Base-by-base conservation (phyloP, 2,888 invertebrate species). In the Andrena trimmerana region DNA sequence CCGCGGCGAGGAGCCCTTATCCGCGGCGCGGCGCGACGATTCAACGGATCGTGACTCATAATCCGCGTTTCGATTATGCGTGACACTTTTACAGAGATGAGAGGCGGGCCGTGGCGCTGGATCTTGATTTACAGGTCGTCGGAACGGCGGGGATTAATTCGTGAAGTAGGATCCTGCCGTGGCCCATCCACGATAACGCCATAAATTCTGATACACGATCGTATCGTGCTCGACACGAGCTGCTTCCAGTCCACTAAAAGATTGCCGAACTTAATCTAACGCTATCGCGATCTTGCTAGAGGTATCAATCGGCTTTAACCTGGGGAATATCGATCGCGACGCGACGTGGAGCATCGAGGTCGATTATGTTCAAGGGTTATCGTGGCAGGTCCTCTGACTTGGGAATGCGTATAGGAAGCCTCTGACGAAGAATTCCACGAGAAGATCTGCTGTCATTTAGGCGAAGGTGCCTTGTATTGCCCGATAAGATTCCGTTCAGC, bases 1-100 rank as follows among this genome's bases (percentile, higher is more conserved):
- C 13, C 42, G 42, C 42, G 16, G 16, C 52, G 2, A 52, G 52
- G 7, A 52, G 42, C 42, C 20, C n/a, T 52, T 52, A 52, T 52
- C 52, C 24, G n/a, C 52, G 1, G 2, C 42, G 33, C 20, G 62
- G 7, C 29, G 31, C 60, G 60, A 29, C 59, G 77, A 70, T 71
- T 80, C 77, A 65, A 31, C 59, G 36, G 60, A 42, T 78, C 52
- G 42, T 81, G 67, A 78, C 57, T 81, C 76, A 76, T 70, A 60
- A 70, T 76, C 57, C 63, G 2, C 24, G 29, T n/a, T 3, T 10
- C 62, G 66, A 71, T 71, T 31, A 66, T 48, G 31, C 80, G 78
- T 81, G 80, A 78, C 67, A 36, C 36, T 78, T 72, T 57, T 81
- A 72, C 54, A 57, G 29, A 72, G 57, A 27, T 20, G 20, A 52